These are phyloP conservation scores for Hylomyscus alleni DNA, from an alignment of 2,797 vertebrate genomes.

Conservation along the genomic window DNA sequence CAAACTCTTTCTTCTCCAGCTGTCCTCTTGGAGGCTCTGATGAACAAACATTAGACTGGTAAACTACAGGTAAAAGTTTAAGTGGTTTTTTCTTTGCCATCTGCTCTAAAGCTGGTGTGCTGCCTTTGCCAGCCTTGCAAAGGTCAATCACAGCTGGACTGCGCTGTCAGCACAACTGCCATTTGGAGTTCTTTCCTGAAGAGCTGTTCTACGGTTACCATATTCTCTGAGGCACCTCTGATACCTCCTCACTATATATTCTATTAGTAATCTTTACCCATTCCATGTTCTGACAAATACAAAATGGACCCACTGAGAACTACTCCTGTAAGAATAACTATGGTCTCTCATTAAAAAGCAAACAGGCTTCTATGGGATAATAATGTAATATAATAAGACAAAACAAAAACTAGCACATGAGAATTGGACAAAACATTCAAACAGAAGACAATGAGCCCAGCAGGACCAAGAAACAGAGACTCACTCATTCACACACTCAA, in stretches of 20 bases:
- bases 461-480: not conserved
- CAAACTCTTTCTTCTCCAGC: constrained; percentile 7
- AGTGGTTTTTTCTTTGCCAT: not conserved
- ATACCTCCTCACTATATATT: not conserved
- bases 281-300: not conserved
- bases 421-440: not conserved
- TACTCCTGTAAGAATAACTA: not conserved
- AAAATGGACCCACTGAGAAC: not conserved
- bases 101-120: not conserved
- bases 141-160: not conserved
- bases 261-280: not conserved
- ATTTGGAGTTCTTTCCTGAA: not conserved
- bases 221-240: not conserved
- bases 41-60: not conserved
- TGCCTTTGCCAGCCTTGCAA: not conserved
- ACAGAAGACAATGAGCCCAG: not conserved
- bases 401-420: not conserved
- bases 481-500: too few relatives aligned
- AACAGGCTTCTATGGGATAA: not conserved
- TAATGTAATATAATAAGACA: not conserved
- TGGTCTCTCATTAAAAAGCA: not conserved
- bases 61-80: not conserved
- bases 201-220: not conserved
- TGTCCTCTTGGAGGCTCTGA: not conserved
- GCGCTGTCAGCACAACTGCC: too few relatives aligned